These are phyloP conservation scores for Scaptomyza reducta DNA, from an alignment of 2,888 invertebrate species.

Conservation along the genomic window DNA sequence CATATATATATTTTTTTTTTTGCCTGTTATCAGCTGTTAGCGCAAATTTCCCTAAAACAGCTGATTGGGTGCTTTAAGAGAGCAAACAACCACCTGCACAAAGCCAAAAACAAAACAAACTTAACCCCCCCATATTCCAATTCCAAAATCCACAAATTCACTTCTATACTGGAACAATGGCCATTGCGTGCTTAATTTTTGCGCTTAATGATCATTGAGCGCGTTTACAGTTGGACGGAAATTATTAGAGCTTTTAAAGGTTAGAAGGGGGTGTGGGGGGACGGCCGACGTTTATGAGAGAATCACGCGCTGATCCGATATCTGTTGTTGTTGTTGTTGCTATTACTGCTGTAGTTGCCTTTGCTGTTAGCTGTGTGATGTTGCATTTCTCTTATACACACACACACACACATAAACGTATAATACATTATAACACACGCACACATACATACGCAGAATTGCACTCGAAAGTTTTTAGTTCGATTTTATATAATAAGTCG, in stretches of 20 bases:
- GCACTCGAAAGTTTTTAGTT: constrained; percentile 5
- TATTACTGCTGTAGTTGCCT: constrained; percentile 4
- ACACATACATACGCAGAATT: constrained; percentile 4
- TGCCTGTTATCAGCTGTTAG: not conserved
- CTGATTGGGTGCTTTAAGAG: not conserved
- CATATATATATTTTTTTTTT: too few relatives aligned
- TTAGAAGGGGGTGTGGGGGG: not conserved
- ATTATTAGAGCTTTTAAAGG: not conserved
- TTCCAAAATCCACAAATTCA: not conserved
- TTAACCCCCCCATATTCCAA: not conserved
- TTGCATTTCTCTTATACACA: constrained; percentile 32
- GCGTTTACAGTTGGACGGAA: not conserved
- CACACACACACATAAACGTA: constrained; percentile 1
- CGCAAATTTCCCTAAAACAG: not conserved
- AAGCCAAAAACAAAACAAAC: not conserved
- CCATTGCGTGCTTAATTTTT: not conserved
- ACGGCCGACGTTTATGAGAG: constrained; percentile 14
- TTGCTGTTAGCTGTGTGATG: constrained; percentile 18
- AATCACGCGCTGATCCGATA: constrained; percentile 33
- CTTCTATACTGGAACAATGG: not conserved
- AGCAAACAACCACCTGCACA: not conserved
- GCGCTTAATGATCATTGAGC: constrained; percentile 1
- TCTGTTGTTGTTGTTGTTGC: constrained; percentile 9
- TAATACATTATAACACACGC: too few relatives aligned
- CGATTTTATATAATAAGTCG: constrained; percentile 9